These are phyloP conservation scores for Caenorhabditis sp. DNA, from an alignment of 2,888 invertebrate genomes.

Conservation along the genomic window DNA sequence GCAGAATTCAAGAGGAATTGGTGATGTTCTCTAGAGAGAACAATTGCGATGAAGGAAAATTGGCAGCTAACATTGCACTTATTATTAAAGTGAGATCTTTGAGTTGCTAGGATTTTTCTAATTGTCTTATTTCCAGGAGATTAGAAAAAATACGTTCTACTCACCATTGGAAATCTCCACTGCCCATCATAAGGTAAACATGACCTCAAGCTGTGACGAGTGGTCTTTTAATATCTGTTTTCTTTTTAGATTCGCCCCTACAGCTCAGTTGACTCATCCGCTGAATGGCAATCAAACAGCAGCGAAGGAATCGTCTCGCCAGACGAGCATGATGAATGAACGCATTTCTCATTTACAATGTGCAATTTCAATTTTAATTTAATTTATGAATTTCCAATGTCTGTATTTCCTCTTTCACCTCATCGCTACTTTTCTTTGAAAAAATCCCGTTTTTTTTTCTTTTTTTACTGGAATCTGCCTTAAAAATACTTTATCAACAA, in stretches of 20 bases:
- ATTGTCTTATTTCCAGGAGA: constrained; percentile 36
- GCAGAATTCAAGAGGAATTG: constrained; percentile 60
- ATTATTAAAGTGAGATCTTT: constrained; percentile 55
- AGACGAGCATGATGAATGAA: constrained; percentile 66
- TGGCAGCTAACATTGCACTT: constrained; percentile 64
- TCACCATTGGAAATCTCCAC: constrained; percentile 71
- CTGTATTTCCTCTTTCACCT: no score
- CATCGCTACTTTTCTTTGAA: constrained; percentile 17
- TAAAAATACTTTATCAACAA: constrained; percentile 13
- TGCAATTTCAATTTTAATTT: constrained; percentile 42
- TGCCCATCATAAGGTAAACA: constrained; percentile 68
- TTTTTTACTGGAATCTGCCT: no score
- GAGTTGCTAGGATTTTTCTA: neutral
- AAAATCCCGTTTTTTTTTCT: constrained; percentile 5
- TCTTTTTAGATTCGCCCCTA: constrained; percentile 70
- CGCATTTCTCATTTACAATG: constrained; percentile 14
- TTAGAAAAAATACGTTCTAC: constrained; percentile 57
- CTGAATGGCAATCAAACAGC: constrained; percentile 72
- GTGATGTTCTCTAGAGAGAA: constrained; percentile 60
- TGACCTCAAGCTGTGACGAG: constrained; percentile 17
- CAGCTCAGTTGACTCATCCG: constrained; percentile 72
- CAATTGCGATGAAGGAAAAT: constrained; percentile 66
- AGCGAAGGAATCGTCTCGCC: constrained; percentile 72
- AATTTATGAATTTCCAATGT: constrained; percentile 21
- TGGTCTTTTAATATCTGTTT: constrained; percentile 27